Evolutionary conservation across 2,113 vertebrate genomes (phyloP).

Genomic region (Sinosuthora webbiana): DNA sequence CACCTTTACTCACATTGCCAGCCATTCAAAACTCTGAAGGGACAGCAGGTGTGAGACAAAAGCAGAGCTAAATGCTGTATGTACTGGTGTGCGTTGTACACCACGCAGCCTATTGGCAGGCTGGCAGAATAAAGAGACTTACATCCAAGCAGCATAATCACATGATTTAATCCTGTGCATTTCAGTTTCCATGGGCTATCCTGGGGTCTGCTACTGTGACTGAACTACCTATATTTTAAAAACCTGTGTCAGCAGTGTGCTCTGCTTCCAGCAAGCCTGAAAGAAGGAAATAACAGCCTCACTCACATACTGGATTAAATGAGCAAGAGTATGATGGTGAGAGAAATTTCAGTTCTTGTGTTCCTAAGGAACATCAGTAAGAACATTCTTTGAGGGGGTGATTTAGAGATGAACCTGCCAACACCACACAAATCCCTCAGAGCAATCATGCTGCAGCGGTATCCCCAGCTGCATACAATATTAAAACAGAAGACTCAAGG

Average conservation of each 20-base stretch:
- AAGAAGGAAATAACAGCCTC: conserved; percentile 10
- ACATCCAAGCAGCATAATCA: not conserved
- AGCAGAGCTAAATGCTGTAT: not conserved
- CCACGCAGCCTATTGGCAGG: not conserved
- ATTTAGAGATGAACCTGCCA: not conserved
- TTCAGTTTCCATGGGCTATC: not conserved
- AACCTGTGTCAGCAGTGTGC: not conserved
- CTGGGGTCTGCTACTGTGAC: not conserved
- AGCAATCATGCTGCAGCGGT: not conserved
- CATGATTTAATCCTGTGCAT: not conserved
- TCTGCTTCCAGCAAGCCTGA: not conserved
- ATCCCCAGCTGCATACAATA: not conserved
- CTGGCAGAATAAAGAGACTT: not conserved
- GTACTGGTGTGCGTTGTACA: not conserved
- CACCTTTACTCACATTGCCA: not conserved
- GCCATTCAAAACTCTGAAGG: not conserved
- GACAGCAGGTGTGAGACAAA: not conserved
- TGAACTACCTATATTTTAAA: not conserved
- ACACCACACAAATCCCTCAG: not conserved
- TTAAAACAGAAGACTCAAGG: not conserved
- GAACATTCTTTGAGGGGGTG: not conserved
- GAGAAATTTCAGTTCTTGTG: not conserved
- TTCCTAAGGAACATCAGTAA: not conserved
- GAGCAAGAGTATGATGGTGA: not conserved
- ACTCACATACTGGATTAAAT: not conserved